Evolutionary conservation across 2,888 invertebrate species (phyloP).

Genomic region (Poecilus cupreus): DNA sequence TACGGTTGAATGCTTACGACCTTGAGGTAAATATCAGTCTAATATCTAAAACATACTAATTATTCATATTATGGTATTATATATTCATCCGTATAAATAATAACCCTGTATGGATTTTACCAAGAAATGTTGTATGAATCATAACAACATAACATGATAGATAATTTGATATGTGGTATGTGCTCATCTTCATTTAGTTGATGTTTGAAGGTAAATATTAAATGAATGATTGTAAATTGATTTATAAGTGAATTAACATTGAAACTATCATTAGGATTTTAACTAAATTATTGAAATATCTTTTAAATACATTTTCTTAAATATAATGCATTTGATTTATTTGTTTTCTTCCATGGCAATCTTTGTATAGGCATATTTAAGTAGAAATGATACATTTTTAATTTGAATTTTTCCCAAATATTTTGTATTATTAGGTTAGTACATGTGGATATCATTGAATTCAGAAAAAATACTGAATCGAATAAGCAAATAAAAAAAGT

Average conservation of each 20-base stretch:
- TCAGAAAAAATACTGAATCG: too few species aligned
- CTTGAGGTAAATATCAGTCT: conserved; percentile 49
- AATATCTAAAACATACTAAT: conserved; percentile 48
- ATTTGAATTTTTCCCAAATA: too few species aligned
- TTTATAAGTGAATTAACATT: conserved; percentile 5
- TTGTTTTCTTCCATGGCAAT: too few species aligned
- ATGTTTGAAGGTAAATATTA: background rate
- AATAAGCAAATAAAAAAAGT: too few species aligned
- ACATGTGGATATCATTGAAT: too few species aligned
- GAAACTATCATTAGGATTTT: background rate
- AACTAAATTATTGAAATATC: too few species aligned
- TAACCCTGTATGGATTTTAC: conserved; percentile 3
- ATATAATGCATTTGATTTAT: too few species aligned
- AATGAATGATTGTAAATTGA: background rate
- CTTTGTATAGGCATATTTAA: too few species aligned
- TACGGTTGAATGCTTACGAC: conserved; percentile 31
- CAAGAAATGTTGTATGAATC: conserved; percentile 23
- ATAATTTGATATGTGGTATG: background rate
- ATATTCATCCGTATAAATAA: conserved; percentile 42
- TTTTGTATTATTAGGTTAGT: too few species aligned
- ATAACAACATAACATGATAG: background rate
- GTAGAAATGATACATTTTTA: too few species aligned
- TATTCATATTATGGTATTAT: conserved; percentile 47
- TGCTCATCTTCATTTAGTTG: conserved; percentile 21
- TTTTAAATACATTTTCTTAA: too few species aligned